Base-by-base conservation (phyloP, 2,113 vertebrate species). In the Perca flavescens region DNA sequence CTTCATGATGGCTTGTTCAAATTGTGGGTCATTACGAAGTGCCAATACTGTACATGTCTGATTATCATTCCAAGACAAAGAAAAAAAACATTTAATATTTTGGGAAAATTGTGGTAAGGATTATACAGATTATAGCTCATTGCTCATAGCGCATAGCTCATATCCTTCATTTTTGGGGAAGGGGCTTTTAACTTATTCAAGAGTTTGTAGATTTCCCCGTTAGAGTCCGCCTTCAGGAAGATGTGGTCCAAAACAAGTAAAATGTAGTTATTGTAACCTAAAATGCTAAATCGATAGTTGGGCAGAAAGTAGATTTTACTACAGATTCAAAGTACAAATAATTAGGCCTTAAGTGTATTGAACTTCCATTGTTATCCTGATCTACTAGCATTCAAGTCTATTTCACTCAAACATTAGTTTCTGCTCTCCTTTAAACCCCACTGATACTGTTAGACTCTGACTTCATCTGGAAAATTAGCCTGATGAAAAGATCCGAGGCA, bases 391-490 rank as follows among this genome's bases (percentile, higher is more conserved):
- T 52, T 52, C 13, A 74, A 11, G 14, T 60, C 56, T 17, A 10
- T 49, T 60, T 16, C 2, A 16, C 25, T 67, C 9, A 64, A 49
- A 64, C 16, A 31, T 47, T 1, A 49, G 4, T 82, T 77, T 91
- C 74, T 83, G 80, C 91, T 83, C 85, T 89, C 67, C 67, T 88
- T 82, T 80, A 91, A 80, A 62, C 0, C 13, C 62, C 57, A 64
- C 52, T 77, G 80, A 74, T 72, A 54, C 77, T 83, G 88, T 93
- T 90, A 74, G 79, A 69, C 79, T 90, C 89, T 87, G 93, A 94
- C 93, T 95, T 86, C 70, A 90, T 83, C 72, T 62, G 34, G 28
- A 66, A 83, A 88, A 91, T 88, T 86, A 88, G 54, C 75, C 75
- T 34, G 68, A 82, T 87, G 66, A 88, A 90, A 88, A 86, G 88